These are phyloP conservation scores for Spermophilus dauricus DNA, from an alignment of 2,113 vertebrate species.

Conservation along the genomic window DNA sequence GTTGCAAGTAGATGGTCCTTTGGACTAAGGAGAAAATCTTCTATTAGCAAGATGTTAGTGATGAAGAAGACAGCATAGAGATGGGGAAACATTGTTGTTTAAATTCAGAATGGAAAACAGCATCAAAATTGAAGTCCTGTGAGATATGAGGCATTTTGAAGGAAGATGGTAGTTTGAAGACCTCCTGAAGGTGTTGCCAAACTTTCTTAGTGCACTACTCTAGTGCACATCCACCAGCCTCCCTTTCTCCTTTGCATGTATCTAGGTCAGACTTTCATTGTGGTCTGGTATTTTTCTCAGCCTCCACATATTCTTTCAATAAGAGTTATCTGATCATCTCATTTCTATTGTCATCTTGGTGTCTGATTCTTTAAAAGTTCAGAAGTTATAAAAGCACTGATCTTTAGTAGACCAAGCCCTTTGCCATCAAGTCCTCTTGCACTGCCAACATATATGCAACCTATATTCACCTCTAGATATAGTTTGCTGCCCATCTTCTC, in stretches of 20 bases:
- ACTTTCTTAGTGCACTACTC: not conserved
- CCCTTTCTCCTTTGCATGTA: not conserved
- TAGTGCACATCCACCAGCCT: not conserved
- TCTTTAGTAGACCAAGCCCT: not conserved
- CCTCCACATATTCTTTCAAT: not conserved
- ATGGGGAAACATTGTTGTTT: not conserved
- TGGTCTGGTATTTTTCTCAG: not conserved
- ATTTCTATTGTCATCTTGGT: not conserved
- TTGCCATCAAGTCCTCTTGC: not conserved
- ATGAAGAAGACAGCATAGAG: not conserved
- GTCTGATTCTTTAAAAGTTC: not conserved
- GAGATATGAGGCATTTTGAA: not conserved
- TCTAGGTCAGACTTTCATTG: not conserved
- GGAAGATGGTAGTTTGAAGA: not conserved
- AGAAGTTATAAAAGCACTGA: not conserved
- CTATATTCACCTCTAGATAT: not conserved
- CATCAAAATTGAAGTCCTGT: not conserved
- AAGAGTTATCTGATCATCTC: not conserved
- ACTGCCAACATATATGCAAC: too few relatives aligned
- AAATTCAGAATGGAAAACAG: slow-evolving; percentile 21
- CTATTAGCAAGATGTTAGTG: not conserved
- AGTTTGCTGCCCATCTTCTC: not conserved
- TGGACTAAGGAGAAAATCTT: not conserved
- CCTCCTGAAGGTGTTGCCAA: not conserved
- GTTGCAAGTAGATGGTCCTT: not conserved